Base-by-base conservation (phyloP, 2,113 vertebrate genomes). In the Rhombomys opimus region DNA sequence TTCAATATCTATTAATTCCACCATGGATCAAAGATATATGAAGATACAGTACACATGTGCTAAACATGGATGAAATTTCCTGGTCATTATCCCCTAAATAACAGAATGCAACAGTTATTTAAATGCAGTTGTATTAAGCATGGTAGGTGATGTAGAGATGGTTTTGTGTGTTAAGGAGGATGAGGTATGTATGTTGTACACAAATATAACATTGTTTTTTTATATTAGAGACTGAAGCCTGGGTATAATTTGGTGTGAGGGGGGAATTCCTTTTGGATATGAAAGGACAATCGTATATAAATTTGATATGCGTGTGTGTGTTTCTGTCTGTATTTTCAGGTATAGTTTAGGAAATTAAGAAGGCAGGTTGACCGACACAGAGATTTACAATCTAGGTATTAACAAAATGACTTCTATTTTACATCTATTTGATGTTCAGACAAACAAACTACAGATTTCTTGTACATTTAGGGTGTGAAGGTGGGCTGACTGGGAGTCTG, bases 341-440 rank as follows among this genome's bases (percentile, higher is more conserved):
- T 63, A 0, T 50, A 46, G 15, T 5, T 22, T 52, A 1, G 18
- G 3, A 46, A 46, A 46, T 46, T 68, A 9, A 17, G 14, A 23
- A 61, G 3, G 0, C 32, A 63, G 6, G 57, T 20, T 46, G 14
- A 22, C 7, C n/a, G 7, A n/a, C 80, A 35, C n/a, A 80, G 10
- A 78, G 1, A 77, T 41, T 52, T 20, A 54, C 46, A 61, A 15
- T 75, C 9, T 57, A 7, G 14, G 15, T 65, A 52, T 80, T 95
- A 52, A 72, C 4, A 22, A 72, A 75, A 41, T 5, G 3, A 61
- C 54, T 2, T 30, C 2, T 38, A 32, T 6, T 8, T 32, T 78
- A 94, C 88, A 61, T 78, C 72, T 95, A 14, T 92, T 90, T 89
- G 91, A 72, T 80, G 88, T 96, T 94, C n/a, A 54, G 54, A 75